phyloP scores from a whole-genome alignment of 2,113 vertebrate species.

The Xenopus tropicalis region UCB_Xtro_10.0 CM004450.2:62470501-62471000 shows the following conservation, averaged over 20 bases:
- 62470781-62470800: not conserved
- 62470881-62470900: conserved; percentile 6
- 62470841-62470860: not conserved
- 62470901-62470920: conserved; percentile 37
- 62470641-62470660: too few species aligned
- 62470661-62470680: not conserved
- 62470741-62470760: not conserved
- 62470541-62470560: too few species aligned
- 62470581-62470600: too few species aligned
- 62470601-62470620: too few species aligned
- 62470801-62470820: not conserved
- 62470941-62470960: conserved; percentile 47
- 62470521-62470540: too few species aligned
- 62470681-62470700: not conserved
- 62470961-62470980: conserved; percentile 50
- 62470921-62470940: conserved; percentile 19
- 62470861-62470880: not conserved
- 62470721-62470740: not conserved
- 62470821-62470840: not conserved
- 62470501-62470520: too few species aligned
- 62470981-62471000: conserved; percentile 35
- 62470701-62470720: not conserved
- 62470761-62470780: not conserved
- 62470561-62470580: too few species aligned
- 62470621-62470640: too few species aligned